Percentiles rank a stretch among this genome's conserved stretches.
phyloP scores from a whole-genome alignment of 1,140 invertebrate species.

The Hirudo medicinalis region DNA sequence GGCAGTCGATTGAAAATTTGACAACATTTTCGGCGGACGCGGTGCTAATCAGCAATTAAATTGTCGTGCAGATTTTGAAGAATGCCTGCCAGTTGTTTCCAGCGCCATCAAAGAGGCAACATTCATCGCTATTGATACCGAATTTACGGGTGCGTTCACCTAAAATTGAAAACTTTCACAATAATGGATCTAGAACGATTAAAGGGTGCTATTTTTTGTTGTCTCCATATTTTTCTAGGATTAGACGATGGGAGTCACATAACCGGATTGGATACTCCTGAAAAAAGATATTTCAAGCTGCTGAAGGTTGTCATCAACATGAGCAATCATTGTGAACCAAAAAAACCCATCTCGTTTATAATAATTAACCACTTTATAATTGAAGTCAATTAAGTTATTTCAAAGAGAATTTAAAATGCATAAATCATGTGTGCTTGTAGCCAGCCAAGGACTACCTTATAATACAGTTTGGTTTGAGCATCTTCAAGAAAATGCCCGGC shows the following conservation, averaged over 20 bases:
- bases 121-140: conserved; percentile 7
- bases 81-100: no score
- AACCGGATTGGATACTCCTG: conserved; percentile 3
- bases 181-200: not conserved
- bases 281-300: conserved; percentile 3
- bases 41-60: no score
- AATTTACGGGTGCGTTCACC: conserved; percentile 4
- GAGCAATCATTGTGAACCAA: no score
- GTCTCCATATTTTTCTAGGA: not conserved
- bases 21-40: no score
- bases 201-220: not conserved
- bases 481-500: not conserved
- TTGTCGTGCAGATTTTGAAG: no score
- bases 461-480: conserved; percentile 8
- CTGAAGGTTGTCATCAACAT: not conserved
- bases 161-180: not conserved
- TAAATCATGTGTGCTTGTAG: not conserved
- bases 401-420: no score
- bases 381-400: not conserved
- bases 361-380: not conserved
- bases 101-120: not conserved
- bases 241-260: conserved; percentile 9
- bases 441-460: conserved; percentile 4
- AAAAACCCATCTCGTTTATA: not conserved
- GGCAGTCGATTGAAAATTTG: no score